Evolutionary conservation across 2,113 vertebrate genomes (phyloP), one percentile per base, ranked within the genome.

Genomic region (Istiophorus platypterus): DNA sequence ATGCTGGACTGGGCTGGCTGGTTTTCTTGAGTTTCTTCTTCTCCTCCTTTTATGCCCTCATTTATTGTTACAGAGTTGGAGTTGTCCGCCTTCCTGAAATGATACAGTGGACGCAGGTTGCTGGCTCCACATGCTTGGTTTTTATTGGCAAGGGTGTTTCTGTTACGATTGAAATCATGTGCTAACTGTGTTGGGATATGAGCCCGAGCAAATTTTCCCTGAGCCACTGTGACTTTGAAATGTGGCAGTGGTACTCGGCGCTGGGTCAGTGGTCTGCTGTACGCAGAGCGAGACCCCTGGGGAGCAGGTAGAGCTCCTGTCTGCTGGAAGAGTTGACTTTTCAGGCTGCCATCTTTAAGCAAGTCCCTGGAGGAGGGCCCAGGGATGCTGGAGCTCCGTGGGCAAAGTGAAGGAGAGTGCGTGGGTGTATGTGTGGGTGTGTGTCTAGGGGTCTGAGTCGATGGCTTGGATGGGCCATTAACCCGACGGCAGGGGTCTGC

Each of bases 201-300:
- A 39, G 68, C 17, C 5, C 3, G 1, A 1, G 39, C 0, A 0
- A 54, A 56, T 78, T 82, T 91, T 17, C 58, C 78, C 56, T 90
- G 52, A 52, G 95, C 91, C 56, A 92, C 70, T 0, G 90, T 89
- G 80, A 94, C 94, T 75, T 91, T 94, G 18, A 85, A 90, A 71
- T 93, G 85, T 0, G 84, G 79, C 0, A 26, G 80, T 27, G 81
- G 81, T 2, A 54, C 63, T 47, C 87, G 86, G 8, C 90, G 90
- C 10, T 86, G 89, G 67, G 71, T 90, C 64, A 91, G 67, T 0
- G 95, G 94, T 69, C 94, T 94, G 86, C 91, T 94, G 79, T 92
- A 92, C 57, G 94, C 93, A 3, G 92, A 94, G 37, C 86, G 88
- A 0, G 93, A 92, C 2, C 69, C 80, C 70, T 87, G 88, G 47